Evolutionary conservation across 2,797 vertebrate genomes (phyloP).

Genomic region (Onychomys torridus): DNA sequence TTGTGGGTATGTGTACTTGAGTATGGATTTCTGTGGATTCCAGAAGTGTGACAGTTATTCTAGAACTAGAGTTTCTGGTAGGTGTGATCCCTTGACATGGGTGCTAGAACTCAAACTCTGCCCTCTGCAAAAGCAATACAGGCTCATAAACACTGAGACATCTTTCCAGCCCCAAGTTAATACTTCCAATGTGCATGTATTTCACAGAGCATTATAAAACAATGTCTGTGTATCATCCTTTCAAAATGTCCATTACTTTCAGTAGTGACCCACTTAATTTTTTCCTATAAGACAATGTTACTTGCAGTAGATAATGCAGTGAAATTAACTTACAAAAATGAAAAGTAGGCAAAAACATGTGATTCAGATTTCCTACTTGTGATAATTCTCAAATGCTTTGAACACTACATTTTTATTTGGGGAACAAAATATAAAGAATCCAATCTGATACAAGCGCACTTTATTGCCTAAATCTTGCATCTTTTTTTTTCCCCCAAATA

Average conservation of each 20-base stretch:
- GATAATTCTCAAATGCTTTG: background rate
- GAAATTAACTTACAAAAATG: slow-evolving; percentile 17
- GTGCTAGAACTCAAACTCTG: background rate
- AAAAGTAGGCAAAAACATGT: background rate
- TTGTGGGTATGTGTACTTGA: no score
- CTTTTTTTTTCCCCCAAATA: background rate
- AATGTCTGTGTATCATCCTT: background rate
- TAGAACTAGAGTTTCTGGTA: background rate
- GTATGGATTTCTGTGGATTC: no score
- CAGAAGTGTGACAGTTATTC: no score
- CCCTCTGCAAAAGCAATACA: background rate
- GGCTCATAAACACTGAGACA: background rate
- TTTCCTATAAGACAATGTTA: slow-evolving; percentile 54
- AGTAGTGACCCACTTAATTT: slow-evolving; percentile 25
- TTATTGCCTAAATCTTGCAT: background rate
- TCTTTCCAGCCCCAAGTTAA: background rate
- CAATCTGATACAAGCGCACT: background rate
- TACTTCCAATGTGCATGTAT: slow-evolving; percentile 59
- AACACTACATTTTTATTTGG: background rate
- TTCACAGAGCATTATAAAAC: slow-evolving; percentile 46
- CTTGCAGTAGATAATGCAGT: background rate
- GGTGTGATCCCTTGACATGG: background rate
- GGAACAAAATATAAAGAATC: background rate
- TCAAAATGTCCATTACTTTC: background rate
- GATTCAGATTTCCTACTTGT: slow-evolving; percentile 12